These are phyloP conservation scores for Anthoscopus minutus DNA, from an alignment of 2,113 vertebrate genomes.

Conservation along the genomic window DNA sequence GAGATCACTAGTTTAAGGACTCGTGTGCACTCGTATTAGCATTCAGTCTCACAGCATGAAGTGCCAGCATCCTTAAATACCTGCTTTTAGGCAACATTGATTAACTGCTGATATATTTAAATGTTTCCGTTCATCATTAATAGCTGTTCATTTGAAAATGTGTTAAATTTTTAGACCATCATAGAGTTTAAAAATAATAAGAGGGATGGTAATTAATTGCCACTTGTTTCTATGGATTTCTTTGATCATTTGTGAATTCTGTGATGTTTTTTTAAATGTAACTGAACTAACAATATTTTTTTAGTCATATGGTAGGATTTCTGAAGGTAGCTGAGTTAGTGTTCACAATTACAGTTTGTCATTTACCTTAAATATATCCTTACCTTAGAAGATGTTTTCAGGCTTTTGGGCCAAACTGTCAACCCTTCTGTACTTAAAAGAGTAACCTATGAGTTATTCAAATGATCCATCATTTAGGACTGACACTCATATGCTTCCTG, in stretches of 20 bases:
- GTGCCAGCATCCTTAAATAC: background rate
- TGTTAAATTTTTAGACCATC: background rate
- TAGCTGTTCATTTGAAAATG: slow-evolving; percentile 35
- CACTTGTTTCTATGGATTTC: slow-evolving; percentile 28
- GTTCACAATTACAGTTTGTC: background rate
- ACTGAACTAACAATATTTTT: background rate
- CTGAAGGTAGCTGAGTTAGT: background rate
- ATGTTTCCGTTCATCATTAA: slow-evolving; percentile 25
- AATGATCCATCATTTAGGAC: background rate
- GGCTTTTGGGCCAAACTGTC: background rate
- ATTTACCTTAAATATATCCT: background rate
- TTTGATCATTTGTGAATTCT: background rate
- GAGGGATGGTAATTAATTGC: slow-evolving; percentile 17
- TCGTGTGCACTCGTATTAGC: background rate
- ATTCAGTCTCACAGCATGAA: background rate
- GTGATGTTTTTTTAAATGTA: background rate
- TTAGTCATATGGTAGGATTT: background rate
- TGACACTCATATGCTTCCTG: background rate
- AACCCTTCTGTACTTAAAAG: background rate
- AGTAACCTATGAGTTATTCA: background rate
- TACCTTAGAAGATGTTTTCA: background rate
- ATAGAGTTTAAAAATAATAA: background rate
- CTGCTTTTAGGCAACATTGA: background rate
- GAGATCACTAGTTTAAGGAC: background rate
- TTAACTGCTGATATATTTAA: slow-evolving; percentile 42